Evolutionary conservation across 2,888 invertebrate genomes (phyloP), one percentile per base, ranked within the genome.

Genomic region (Synergus japonicus): DNA sequence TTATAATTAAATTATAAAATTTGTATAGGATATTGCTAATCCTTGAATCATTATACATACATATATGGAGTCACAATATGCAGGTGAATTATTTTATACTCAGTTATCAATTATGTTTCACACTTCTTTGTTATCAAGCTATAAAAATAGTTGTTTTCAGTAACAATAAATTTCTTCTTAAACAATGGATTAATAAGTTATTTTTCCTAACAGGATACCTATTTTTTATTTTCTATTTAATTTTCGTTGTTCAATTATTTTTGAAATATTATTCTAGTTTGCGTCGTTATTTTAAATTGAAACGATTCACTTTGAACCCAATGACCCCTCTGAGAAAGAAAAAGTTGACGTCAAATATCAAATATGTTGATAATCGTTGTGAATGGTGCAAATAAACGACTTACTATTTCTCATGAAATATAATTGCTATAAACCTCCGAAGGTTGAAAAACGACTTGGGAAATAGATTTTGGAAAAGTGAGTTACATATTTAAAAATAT

Each of bases 241-340:
- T 29, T 29, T 12, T 29, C 13, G 22, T 63, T 29, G 12, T 13
- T 13, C 5, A 13, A 13, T 22, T 63, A 9, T 63, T 63, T 63
- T 29, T 29, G 1, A 0, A 29, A 63, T 22, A 4, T 63, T 12
- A 3, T 5, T 22, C 1, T 4, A 29, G 63, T 1, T 13, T 13
- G 29, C 9, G 1, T 63, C 29, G 13, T 58, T 15, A 9, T 54
- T 15, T 37, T 58, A 37, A 49, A 73, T 54, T 73, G n/a, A 73
- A 37, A 63, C 13, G 13, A 63, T 63, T 41, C 41, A 46, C n/a
- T 12, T 2, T 73, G 54, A 73, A 37, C 54, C 37, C n/a, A 37
- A 73, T 73, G 73, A 73, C 73, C 73, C 54, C 73, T 54, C n/a
- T n/a, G n/a, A 54, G 10, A 49, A 73, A 73, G 10, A 73, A 49